phyloP scores from a whole-genome alignment of 2,113 vertebrate species.

The Pelusios castaneus region DNA sequence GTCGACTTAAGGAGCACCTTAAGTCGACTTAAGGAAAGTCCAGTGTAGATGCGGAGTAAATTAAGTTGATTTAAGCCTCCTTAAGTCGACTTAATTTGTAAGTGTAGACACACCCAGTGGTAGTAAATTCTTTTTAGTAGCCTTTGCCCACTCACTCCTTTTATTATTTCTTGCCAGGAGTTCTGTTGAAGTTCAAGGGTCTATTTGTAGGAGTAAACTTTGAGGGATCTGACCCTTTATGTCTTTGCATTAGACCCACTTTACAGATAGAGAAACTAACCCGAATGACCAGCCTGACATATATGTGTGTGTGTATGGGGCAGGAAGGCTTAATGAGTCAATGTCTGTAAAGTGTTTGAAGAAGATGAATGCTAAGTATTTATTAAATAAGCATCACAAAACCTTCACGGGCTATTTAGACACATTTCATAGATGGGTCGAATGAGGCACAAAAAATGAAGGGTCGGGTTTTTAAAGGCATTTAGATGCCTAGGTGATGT shows the following conservation, averaged over 20 bases:
- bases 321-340: neutral
- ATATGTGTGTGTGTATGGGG: neutral
- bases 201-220: slow-evolving; percentile 8
- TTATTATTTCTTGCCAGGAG: no score
- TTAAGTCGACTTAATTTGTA: no score
- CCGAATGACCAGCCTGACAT: neutral
- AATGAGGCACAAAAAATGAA: neutral
- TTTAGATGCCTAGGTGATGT: neutral
- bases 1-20: no score
- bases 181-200: neutral
- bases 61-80: no score
- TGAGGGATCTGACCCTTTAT: neutral
- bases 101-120: no score
- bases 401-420: neutral
- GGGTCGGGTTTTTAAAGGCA: neutral
- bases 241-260: neutral
- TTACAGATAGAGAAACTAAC: neutral
- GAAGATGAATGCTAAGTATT: neutral
- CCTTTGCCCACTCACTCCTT: no score
- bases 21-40: no score
- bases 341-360: neutral
- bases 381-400: neutral
- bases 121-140: no score
- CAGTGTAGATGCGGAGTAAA: no score
- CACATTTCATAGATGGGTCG: neutral